Base-by-base conservation (phyloP, 2,888 invertebrate species). In the Strigamia transsilvanica region DNA sequence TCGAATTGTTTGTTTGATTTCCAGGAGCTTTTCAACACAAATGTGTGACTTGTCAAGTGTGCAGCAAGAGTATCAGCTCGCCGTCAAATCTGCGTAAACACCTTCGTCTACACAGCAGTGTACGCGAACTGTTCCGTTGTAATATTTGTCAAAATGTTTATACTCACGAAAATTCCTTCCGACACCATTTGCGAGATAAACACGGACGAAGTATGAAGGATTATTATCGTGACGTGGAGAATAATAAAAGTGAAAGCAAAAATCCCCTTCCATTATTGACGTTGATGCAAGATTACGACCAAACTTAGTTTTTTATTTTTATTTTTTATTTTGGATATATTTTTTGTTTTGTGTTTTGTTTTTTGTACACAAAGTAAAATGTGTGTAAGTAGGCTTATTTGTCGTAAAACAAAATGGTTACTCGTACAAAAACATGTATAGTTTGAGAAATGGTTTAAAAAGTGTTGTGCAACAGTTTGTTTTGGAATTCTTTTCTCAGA, bases 71-170 rank as follows among this genome's bases (percentile, higher is more conserved):
- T 46, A 83, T 83, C 80, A 83, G 82, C 80, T 82, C 66, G 56
- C 80, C 83, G 12, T 83, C 82, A 32, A 83, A 83, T 73, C 82
- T 83, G 82, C 66, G 27, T 42, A 83, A 83, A 77, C 83, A 83
- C 38, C 82, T 83, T 82, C 79, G 38, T 32, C 42, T 83, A 12
- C 80, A 83, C 46, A 82, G 82, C 56, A 66, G 34, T 41, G 38
- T 77, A 21, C 82, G 80, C 15, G 38, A 78, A 73, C 42, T 80
- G 66, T 83, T 82, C 32, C 32, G 79, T 27, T 83, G 83, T 77
- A 51, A 79, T 82, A 56, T 82, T 23, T 83, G 83, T 81, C 27
- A 46, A 18, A 78, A 61, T 38, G 73, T 66, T 56, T 83, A 82
- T 27, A 83, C 56, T 46, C 80, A 82, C 51, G 80, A 73, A 78